Evolutionary conservation across 2,888 invertebrate species (phyloP).

Genomic region (Dynastes maya): DNA sequence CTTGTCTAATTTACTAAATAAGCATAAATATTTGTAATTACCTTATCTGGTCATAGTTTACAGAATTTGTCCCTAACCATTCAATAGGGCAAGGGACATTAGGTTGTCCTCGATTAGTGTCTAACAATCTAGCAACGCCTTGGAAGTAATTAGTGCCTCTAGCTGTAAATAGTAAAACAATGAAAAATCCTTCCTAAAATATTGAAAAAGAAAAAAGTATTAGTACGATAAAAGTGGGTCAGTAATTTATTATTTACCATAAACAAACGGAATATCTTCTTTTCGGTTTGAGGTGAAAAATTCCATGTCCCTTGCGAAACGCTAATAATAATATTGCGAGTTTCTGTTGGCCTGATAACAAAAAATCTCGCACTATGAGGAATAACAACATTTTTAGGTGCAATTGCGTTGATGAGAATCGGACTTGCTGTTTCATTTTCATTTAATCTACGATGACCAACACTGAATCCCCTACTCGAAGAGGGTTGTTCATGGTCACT

Average conservation of each 20-base stretch:
- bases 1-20: conserved; percentile 1
- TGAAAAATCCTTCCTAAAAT: conserved; percentile 67
- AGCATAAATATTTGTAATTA: conserved; percentile 43
- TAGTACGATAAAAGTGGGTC: not conserved
- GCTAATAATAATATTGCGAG: conserved; percentile 74
- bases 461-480: not conserved
- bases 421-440: not conserved
- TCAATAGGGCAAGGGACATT: conserved; percentile 55
- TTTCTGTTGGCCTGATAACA: conserved; percentile 76
- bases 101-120: conserved; percentile 49
- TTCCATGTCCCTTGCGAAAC: conserved; percentile 74
- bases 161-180: conserved; percentile 73
- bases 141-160: conserved; percentile 67
- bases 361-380: conserved; percentile 72
- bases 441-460: not conserved
- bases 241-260: conserved; percentile 69
- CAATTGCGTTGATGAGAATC: conserved; percentile 41
- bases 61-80: conserved; percentile 57
- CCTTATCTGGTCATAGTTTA: conserved; percentile 53
- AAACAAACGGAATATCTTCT: conserved; percentile 75
- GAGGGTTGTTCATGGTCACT: not conserved
- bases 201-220: not conserved
- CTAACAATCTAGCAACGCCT: conserved; percentile 58
- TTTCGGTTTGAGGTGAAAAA: conserved; percentile 76
- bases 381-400: conserved; percentile 63